phyloP scores from a whole-genome alignment of 2,888 invertebrate species.

The Tinea semifulvella region DNA sequence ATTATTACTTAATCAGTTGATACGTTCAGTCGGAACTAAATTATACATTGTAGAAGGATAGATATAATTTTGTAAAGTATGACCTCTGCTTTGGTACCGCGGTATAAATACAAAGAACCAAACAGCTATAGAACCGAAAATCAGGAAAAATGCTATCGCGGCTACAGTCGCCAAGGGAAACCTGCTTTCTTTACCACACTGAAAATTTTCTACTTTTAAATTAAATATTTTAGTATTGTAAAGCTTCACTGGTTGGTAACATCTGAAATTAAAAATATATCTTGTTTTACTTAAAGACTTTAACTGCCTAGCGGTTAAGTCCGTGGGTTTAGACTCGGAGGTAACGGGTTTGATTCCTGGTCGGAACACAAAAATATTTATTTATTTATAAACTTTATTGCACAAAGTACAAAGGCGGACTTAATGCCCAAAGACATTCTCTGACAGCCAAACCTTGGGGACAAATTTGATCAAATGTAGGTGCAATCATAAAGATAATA shows the following conservation, averaged over 20 bases:
- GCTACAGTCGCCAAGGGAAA: slow-evolving; percentile 29
- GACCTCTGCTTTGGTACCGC: slow-evolving; percentile 26
- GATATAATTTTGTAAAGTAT: slow-evolving; percentile 24
- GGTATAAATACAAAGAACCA: slow-evolving; percentile 48
- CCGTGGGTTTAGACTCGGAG: no score
- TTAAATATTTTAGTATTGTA: slow-evolving; percentile 52
- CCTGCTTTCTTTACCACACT: slow-evolving; percentile 33
- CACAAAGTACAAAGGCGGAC: no score
- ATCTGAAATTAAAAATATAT: slow-evolving; percentile 40
- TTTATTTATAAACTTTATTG: no score
- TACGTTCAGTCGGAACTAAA: slow-evolving; percentile 1
- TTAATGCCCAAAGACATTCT: no score
- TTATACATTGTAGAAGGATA: slow-evolving; percentile 34
- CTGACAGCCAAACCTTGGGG: no score
- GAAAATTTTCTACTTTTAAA: slow-evolving; percentile 46
- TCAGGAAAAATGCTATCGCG: slow-evolving; percentile 29
- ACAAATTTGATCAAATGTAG: no score
- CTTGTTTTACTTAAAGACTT: no score
- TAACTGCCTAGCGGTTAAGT: no score
- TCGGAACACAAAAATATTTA: no score
- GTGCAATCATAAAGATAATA: no score
- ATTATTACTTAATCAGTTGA: no score
- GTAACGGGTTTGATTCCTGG: no score
- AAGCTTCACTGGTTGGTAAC: slow-evolving; percentile 44
- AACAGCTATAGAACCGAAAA: slow-evolving; percentile 32